Evolutionary conservation across 2,797 vertebrate genomes (phyloP).

Genomic region (Psittacula echo): DNA sequence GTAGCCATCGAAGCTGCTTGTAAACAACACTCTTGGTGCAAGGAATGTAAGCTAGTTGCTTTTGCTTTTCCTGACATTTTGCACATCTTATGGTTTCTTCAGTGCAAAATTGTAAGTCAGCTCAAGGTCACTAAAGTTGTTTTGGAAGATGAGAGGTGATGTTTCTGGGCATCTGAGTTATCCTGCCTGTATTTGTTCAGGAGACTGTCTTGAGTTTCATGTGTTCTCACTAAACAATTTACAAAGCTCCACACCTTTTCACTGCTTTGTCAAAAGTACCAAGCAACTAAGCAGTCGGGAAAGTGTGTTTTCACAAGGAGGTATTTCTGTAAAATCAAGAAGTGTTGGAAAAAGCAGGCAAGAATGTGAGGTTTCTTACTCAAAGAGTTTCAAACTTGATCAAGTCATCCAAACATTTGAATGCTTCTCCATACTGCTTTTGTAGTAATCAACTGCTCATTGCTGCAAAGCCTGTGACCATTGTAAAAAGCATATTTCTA

Average conservation of each 20-base stretch:
- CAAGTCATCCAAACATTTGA: not conserved
- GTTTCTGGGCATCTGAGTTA: not conserved
- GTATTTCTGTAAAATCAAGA: not conserved
- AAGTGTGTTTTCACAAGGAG: not conserved
- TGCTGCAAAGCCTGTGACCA: not conserved
- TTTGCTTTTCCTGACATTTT: not conserved
- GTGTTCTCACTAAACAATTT: not conserved
- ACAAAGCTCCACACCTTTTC: not conserved
- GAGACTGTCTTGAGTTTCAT: not conserved
- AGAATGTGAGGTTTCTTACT: not conserved
- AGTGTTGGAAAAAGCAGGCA: not conserved
- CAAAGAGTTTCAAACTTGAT: not conserved
- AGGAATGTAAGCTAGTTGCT: not conserved
- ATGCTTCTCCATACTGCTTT: not conserved
- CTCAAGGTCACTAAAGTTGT: not conserved
- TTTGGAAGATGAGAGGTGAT: not conserved
- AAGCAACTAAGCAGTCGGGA: not conserved
- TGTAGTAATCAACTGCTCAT: not conserved
- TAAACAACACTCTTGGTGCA: not conserved
- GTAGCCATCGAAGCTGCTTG: not conserved
- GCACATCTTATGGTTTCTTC: not conserved
- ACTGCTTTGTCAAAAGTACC: not conserved
- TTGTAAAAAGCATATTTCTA: not conserved
- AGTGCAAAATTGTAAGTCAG: not conserved
- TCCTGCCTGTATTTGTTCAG: not conserved